Evolutionary conservation across 2,888 invertebrate genomes (phyloP), one percentile per base, ranked within the genome.

Genomic region (Chymomyza amoena): DNA sequence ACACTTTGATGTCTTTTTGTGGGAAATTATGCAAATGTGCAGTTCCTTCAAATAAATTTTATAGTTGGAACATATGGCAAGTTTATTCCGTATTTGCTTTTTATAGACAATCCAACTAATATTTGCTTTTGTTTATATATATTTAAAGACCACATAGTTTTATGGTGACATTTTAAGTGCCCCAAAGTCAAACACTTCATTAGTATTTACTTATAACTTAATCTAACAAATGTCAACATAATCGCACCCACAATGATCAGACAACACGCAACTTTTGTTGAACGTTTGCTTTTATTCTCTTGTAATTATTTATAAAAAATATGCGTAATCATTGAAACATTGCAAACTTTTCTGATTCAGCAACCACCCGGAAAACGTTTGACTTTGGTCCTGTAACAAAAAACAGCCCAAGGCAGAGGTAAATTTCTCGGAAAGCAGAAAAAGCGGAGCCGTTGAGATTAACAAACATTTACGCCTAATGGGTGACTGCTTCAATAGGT

Each of bases 1-100:
- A 69, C 84, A 80, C 78, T 78, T 85, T 84, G 87, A 82, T 73
- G 75, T 77, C 85, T 83, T 85, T 81, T 75, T 87, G 69, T 76
- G 81, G 83, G 86, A 83, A 85, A 83, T 87, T 85, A 83, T 83
- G 83, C 84, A 87, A 87, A 83, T 87, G 86, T 45, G 13, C 13
- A 45, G 13, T 4, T 13, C 39, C 39, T 6, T 45, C 3, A 45
- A 45, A 45, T 45, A 66, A 64, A 80, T 63, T 77, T 52, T 20
- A 59, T 59, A 56, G 59, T 76, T 76, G 66, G 51, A 68, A 69
- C 68, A 78, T 75, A 57, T 61, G 61, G 9, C 20, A 16, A 45
- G 16, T 54, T 70, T 68, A 68, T 63, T 69, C 70, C 51, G 16
- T 60, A n/a, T 9, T 28, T 60, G 15, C 36, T 1, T 18, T 60